Conservation (phyloP, 2,113 vertebrate species). For the Tapirus terrestris region DNA sequence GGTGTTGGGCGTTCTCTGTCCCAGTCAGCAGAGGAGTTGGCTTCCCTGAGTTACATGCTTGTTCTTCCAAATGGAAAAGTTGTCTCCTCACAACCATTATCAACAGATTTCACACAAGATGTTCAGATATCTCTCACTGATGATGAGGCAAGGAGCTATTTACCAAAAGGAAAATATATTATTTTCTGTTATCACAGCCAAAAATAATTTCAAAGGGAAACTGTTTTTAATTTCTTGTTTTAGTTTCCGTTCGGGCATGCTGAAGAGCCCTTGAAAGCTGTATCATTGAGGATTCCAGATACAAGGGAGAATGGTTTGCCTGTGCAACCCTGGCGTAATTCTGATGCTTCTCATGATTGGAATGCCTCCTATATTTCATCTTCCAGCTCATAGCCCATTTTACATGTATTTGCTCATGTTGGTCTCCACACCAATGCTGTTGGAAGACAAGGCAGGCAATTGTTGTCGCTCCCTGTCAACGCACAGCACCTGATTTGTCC, state of each 20-base stretch:
- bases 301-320: background rate
- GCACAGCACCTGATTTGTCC: background rate
- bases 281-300: background rate
- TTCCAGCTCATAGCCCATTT: background rate
- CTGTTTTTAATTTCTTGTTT: slow-evolving; percentile 50
- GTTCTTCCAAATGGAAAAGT: background rate
- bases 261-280: background rate
- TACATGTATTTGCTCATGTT: background rate
- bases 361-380: background rate
- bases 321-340: background rate
- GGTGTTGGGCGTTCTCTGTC: background rate
- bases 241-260: slow-evolving; percentile 45
- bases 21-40: background rate
- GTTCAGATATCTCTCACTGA: background rate
- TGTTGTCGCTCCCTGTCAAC: background rate
- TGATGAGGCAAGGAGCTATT: background rate
- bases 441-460: background rate
- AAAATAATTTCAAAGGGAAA: slow-evolving; percentile 21
- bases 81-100: background rate
- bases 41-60: background rate
- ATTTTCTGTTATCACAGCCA: slow-evolving; percentile 60
- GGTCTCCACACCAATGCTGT: background rate
- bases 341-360: too few relatives aligned
- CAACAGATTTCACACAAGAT: slow-evolving; percentile 20
- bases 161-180: slow-evolving; percentile 48